These are phyloP conservation scores for Drusus annulatus DNA, from an alignment of 1,140 invertebrate species.

Conservation along the genomic window DNA sequence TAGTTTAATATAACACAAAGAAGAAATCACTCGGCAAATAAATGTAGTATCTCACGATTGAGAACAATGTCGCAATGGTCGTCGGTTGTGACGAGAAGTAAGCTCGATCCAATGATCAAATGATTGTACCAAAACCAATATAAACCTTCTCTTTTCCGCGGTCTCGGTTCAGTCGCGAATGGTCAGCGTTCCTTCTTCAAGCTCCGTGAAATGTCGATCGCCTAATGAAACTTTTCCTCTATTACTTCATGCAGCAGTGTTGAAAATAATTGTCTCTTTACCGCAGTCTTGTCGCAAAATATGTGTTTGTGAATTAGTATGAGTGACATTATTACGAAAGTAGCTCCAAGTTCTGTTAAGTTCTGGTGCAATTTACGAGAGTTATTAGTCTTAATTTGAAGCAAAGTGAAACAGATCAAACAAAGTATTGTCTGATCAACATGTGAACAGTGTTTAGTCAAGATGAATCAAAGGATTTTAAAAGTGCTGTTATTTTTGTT, in stretches of 20 bases:
- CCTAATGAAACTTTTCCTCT: no score
- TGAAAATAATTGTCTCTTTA: no score
- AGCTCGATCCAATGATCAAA: conserved; percentile 26
- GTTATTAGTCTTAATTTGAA: neutral
- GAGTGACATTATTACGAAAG: neutral
- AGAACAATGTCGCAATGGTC: conserved; percentile 17
- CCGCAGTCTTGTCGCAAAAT: no score
- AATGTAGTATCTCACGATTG: neutral
- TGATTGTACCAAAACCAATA: conserved; percentile 11
- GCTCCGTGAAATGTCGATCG: no score
- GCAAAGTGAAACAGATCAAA: neutral
- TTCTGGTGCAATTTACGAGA: no score
- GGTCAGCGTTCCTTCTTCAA: neutral
- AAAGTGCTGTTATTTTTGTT: conserved; percentile 19
- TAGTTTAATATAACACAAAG: conserved; percentile 22
- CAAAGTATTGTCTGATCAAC: neutral
- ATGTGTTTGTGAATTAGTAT: neutral
- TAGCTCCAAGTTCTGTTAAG: neutral
- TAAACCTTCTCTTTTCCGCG: conserved; percentile 37
- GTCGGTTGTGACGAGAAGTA: conserved; percentile 3
- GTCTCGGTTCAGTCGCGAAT: conserved; percentile 35
- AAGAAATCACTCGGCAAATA: conserved; percentile 27
- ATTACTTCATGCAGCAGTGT: no score
- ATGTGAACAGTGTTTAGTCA: conserved; percentile 24
- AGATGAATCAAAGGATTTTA: conserved; percentile 26